These are phyloP conservation scores for Microtus montanus DNA, from an alignment of 2,113 vertebrate genomes.

Conservation along the genomic window DNA sequence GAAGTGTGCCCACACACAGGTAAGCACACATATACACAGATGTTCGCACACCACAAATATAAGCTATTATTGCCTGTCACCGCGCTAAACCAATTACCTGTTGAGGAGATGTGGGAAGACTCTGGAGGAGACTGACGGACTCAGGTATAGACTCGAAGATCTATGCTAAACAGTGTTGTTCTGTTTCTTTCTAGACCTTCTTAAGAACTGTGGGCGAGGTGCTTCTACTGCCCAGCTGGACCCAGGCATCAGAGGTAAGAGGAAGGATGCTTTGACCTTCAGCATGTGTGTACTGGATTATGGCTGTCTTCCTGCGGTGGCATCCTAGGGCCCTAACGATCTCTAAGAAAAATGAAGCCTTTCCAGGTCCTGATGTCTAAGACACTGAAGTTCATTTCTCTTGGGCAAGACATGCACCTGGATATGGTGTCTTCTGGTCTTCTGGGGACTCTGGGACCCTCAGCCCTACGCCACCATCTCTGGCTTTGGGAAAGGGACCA, in stretches of 20 bases:
- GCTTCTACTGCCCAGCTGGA: constrained; percentile 85
- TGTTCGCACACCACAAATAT: background rate
- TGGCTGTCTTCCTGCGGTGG: background rate
- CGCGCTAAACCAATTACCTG: rapidly evolving
- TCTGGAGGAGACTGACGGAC: rapidly evolving
- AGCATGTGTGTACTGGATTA: background rate
- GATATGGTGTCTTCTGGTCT: background rate
- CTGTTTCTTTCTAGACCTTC: constrained; percentile 88
- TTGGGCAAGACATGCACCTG: background rate
- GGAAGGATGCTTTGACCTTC: background rate
- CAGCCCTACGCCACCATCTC: rapidly evolving
- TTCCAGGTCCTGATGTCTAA: background rate
- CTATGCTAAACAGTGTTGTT: background rate
- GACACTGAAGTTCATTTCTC: background rate
- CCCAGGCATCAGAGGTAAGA: constrained; percentile 86
- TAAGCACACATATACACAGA: background rate
- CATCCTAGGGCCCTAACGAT: too few relatives aligned
- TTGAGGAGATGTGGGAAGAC: background rate
- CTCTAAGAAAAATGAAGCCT: background rate
- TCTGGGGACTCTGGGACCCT: rapidly evolving
- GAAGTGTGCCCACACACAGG: background rate
- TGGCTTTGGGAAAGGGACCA: rapidly evolving
- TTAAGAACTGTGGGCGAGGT: constrained; percentile 90
- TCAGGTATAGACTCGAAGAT: too few relatives aligned
- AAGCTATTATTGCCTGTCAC: too few relatives aligned